Evolutionary conservation across 2,113 vertebrate genomes (phyloP).

Genomic region (human): GRCh38 chr3:99722001-99722500

Average conservation of each 20-base stretch:
- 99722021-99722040: not conserved
- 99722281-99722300: not conserved
- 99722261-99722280: not conserved
- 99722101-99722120: not conserved
- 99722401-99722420: not conserved
- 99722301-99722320: not conserved
- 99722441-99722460: not conserved
- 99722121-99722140: slow-evolving; percentile 28
- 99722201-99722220: not conserved
- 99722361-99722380: slow-evolving; percentile 16
- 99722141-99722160: slow-evolving; percentile 23
- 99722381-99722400: not conserved
- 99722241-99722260: not conserved
- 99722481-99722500: not conserved
- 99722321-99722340: slow-evolving; percentile 21
- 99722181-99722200: slow-evolving; percentile 39
- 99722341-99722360: slow-evolving; percentile 9
- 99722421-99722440: not conserved
- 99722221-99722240: slow-evolving; percentile 6
- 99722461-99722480: slow-evolving; percentile 5
- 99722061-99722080: slow-evolving; percentile 44
- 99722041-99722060: not conserved
- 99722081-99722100: slow-evolving; percentile 33
- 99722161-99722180: not conserved
- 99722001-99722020: not conserved